These are phyloP conservation scores for Pyrocephalus nanus DNA, from an alignment of 2,797 vertebrate species.

Conservation along the genomic window DNA sequence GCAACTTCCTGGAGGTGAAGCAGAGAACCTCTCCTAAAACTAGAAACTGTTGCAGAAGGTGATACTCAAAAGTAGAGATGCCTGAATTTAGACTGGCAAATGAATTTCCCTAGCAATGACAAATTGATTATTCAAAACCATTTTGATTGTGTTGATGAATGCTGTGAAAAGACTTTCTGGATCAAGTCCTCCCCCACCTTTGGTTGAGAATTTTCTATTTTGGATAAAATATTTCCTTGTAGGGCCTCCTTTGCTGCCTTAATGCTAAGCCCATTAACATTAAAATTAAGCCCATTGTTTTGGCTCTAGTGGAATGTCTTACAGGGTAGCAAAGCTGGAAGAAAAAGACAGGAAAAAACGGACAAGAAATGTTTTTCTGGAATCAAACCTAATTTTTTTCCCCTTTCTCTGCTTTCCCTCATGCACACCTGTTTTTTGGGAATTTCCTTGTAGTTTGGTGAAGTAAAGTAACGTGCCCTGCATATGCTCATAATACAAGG, in stretches of 20 bases:
- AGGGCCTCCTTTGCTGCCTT: neutral
- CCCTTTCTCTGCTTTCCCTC: neutral
- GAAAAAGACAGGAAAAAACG: neutral
- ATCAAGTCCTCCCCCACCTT: neutral
- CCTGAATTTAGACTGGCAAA: neutral
- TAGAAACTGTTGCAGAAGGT: neutral
- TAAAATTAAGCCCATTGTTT: neutral
- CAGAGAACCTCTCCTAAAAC: neutral
- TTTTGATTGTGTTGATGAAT: neutral
- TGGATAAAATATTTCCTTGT: neutral
- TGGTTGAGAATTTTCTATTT: neutral
- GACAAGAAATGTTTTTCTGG: neutral
- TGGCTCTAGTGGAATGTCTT: neutral
- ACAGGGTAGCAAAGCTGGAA: neutral
- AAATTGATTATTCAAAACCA: neutral
- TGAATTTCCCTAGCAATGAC: neutral
- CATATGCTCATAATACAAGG: neutral
- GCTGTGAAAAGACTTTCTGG: neutral
- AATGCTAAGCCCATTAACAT: no score
- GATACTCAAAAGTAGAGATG: neutral
- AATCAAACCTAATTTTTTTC: neutral
- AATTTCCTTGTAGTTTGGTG: neutral
- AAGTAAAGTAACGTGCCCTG: neutral
- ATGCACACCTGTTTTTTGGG: neutral
- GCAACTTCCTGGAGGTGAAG: neutral